A percentile compares a stretch with the other conserved stretches of the same genome.
phyloP scores from a whole-genome alignment of 2,888 invertebrate genomes.

The Anticlea derivata region DNA sequence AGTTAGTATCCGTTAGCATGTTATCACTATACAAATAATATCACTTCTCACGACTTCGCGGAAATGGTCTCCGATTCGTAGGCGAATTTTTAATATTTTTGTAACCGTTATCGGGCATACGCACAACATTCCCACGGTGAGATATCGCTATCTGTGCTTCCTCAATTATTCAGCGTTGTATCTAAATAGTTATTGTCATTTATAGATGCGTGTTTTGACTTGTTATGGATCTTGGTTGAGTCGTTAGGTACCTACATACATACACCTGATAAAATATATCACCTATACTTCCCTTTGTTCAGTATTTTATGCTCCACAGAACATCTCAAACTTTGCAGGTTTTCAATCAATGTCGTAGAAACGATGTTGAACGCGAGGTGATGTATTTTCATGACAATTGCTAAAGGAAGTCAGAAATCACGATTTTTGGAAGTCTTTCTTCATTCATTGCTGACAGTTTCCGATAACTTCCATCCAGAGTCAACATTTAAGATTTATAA shows the following conservation, averaged over 20 bases:
- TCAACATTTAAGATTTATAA: constrained; percentile 35
- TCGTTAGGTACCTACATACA: no score
- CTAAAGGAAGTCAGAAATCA: constrained; percentile 25
- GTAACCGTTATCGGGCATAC: constrained; percentile 40
- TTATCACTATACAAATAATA: constrained; percentile 39
- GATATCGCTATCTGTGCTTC: constrained; percentile 59
- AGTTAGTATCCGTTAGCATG: constrained; percentile 21
- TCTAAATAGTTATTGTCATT: constrained; percentile 35
- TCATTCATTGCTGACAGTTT: constrained; percentile 39
- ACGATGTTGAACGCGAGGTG: no score
- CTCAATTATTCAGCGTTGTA: constrained; percentile 48
- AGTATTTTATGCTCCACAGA: no score
- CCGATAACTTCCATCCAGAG: constrained; percentile 38
- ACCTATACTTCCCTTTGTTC: no score
- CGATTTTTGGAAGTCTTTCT: constrained; percentile 31
- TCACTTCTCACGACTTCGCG: constrained; percentile 52
- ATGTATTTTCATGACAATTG: constrained; percentile 1
- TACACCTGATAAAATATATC: no score
- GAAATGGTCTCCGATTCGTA: constrained; percentile 52
- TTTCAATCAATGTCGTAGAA: constrained; percentile 4
- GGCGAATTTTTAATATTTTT: constrained; percentile 54
- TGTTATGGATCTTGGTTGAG: constrained; percentile 27
- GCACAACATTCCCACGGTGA: constrained; percentile 67
- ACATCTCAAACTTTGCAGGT: not conserved
- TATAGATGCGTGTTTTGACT: constrained; percentile 38